Conservation (phyloP, 2,888 invertebrate species). For the Tineola bisselliella region DNA sequence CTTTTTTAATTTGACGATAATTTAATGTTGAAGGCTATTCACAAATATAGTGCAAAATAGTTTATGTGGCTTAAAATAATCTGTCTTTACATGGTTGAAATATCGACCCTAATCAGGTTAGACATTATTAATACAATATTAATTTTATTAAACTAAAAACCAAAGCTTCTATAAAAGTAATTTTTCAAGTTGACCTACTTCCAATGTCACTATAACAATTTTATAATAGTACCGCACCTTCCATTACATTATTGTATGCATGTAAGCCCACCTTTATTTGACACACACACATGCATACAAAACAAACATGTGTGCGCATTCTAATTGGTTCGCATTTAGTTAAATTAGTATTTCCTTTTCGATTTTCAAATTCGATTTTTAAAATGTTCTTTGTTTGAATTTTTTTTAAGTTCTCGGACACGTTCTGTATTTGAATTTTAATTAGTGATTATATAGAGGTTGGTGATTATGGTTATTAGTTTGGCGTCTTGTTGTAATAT, state of each 20-base stretch:
- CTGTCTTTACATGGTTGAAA: no score
- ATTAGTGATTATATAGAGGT: background rate
- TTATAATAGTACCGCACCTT: background rate
- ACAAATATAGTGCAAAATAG: no score
- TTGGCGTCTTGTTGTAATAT: no score
- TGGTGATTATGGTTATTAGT: no score
- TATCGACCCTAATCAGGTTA: no score
- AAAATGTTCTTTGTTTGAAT: background rate
- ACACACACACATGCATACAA: background rate
- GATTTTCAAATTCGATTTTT: background rate
- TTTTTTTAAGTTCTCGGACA: background rate
- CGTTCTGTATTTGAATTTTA: background rate
- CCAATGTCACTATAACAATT: background rate
- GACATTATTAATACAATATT: no score
- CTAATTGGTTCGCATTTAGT: constrained; percentile 1
- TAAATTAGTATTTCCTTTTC: constrained; percentile 1
- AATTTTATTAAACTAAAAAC: no score
- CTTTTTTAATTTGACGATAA: no score
- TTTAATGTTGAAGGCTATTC: no score
- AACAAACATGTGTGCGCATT: background rate
- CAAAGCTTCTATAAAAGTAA: background rate
- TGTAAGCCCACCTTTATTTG: constrained; percentile 10
- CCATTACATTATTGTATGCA: background rate
- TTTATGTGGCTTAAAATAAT: no score
- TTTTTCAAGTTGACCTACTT: constrained; percentile 2